Conservation (phyloP, 2,888 invertebrate species). For the Epinotia bilunana region DNA sequence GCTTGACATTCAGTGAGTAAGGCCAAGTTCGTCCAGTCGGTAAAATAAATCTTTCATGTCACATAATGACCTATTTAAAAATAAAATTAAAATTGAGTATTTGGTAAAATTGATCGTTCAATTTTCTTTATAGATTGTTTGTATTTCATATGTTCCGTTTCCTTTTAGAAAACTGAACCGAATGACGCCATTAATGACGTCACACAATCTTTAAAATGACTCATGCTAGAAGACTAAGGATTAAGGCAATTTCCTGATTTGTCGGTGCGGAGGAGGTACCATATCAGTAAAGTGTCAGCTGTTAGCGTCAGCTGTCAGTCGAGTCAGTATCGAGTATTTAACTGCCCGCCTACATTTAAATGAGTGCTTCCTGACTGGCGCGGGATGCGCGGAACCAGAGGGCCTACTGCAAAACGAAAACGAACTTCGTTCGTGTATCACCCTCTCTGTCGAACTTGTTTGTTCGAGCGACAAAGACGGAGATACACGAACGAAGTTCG, state of each 20-base stretch:
- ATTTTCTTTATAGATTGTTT: conserved; percentile 11
- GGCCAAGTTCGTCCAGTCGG: conserved; percentile 61
- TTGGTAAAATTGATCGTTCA: neutral
- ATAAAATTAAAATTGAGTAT: conserved; percentile 51
- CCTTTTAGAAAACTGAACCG: conserved; percentile 5
- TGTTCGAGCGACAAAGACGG: too few relatives aligned
- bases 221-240: neutral
- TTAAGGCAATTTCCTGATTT: neutral
- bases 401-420: too few relatives aligned
- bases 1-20: conserved; percentile 61
- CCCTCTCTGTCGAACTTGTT: too few relatives aligned
- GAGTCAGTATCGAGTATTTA: too few relatives aligned
- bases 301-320: too few relatives aligned
- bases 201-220: neutral
- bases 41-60: conserved; percentile 61
- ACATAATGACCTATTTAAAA: conserved; percentile 54
- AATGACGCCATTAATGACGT: neutral
- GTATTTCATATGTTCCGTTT: neutral
- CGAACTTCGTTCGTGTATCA: too few relatives aligned
- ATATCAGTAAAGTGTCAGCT: too few relatives aligned
- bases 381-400: too few relatives aligned
- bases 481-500: too few relatives aligned
- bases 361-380: too few relatives aligned
- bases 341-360: too few relatives aligned
- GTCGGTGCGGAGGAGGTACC: too few relatives aligned